Base-by-base conservation (phyloP, 2,797 vertebrate species). In the Rousettus madagascariensis region DNA sequence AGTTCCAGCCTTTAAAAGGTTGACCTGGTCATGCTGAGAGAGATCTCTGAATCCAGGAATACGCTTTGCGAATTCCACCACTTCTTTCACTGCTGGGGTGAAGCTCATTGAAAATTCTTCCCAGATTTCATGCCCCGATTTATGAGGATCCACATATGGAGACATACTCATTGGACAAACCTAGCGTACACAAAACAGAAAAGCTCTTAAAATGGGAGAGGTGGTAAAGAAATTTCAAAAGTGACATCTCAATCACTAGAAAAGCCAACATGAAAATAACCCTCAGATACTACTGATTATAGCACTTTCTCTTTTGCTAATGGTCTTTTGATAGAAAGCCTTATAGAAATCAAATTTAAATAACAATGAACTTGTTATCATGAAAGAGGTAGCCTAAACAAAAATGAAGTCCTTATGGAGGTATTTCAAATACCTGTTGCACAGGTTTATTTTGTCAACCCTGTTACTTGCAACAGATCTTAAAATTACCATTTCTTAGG, bases 101-200 rank as follows among this genome's bases (percentile, higher is more conserved):
- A 99, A 99, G 97, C 99, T 99, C 99, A 99, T 98, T 51, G 99
- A 99, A 98, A 99, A 99, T 98, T 99, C 99, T 98, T 99, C 99
- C 99, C 99, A 99, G 97, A 99, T 98, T 98, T 99, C 99, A 98
- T 99, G 99, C 86, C 99, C 99, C 16, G 99, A 99, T 97, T 99
- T 99, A 97, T 97, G 98, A 84, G 99, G 99, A 97, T 99, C 99
- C 98, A 99, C 99, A 3, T 98, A 98, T 0, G 99, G 99, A 65
- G 99, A 99, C 49, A 98, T 98, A 98, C 99, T 99, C 99, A 99
- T 99, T 5, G 99, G 99, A 98, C 99, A 99, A 75, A 99, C 99
- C 99, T 99, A 98, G 72, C 68, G 61, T 75, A 55, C 38, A 80
- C 30, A 95, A 94, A 97, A 92, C 22, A 93, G 91, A 93, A 89